These are phyloP conservation scores for Coptodon rendalli DNA, from an alignment of 2,113 vertebrate species.

Conservation along the genomic window DNA sequence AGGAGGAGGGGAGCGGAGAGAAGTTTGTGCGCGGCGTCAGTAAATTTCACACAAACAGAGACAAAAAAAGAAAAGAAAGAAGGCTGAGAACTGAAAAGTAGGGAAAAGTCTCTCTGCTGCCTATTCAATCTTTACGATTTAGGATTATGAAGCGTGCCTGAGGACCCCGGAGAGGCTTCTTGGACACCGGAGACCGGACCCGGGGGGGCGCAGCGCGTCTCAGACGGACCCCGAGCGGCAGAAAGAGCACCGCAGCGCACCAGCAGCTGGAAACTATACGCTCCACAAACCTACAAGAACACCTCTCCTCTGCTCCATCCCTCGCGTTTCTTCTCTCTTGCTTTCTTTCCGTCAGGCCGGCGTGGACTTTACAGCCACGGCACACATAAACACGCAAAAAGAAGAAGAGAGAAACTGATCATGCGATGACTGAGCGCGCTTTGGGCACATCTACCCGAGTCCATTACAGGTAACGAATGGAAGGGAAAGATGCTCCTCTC, in stretches of 20 bases:
- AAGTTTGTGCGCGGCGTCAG: constrained; percentile 30
- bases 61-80: not conserved
- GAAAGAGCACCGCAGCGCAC: constrained; percentile 26
- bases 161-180: constrained; percentile 21
- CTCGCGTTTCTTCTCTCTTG: not conserved
- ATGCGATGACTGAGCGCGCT: constrained; percentile 76
- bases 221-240: constrained; percentile 12
- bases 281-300: not conserved
- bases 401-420: constrained; percentile 49
- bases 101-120: not conserved
- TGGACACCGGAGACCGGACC: constrained; percentile 4
- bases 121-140: not conserved
- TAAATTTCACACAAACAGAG: not conserved
- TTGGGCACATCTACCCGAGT: constrained; percentile 61
- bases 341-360: not conserved
- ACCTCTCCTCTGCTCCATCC: not conserved
- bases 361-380: constrained; percentile 55
- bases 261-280: constrained; percentile 67
- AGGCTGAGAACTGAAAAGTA: not conserved
- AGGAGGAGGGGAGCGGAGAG: not conserved
- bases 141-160: constrained; percentile 14
- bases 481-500: not conserved
- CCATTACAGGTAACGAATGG: constrained; percentile 68
- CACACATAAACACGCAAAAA: not conserved
- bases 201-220: constrained; percentile 36